phyloP scores from a whole-genome alignment of 1,140 invertebrate genomes.

The Zaprionus vittiger region DNA sequence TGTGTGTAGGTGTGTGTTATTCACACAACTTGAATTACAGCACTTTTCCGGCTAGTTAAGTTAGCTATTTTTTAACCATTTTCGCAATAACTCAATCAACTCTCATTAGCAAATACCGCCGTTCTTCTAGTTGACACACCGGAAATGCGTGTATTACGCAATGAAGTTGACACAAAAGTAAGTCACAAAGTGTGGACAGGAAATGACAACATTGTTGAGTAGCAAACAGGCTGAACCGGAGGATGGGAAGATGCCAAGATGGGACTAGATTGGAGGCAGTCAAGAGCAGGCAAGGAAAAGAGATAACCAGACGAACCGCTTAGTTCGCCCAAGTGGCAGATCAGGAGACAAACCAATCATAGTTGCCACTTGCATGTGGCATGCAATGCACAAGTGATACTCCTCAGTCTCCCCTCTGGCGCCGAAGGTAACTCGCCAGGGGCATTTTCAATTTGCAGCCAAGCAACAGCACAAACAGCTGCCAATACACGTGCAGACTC shows the following conservation, averaged over 20 bases:
- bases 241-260: background rate
- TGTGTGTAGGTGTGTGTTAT: background rate
- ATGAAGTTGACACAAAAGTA: constrained; percentile 20
- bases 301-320: background rate
- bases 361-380: constrained; percentile 28
- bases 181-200: constrained; percentile 29
- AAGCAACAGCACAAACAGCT: background rate
- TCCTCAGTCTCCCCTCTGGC: background rate
- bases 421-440: background rate
- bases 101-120: background rate
- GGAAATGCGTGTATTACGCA: constrained; percentile 38
- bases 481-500: constrained; percentile 12
- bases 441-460: background rate
- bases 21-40: background rate
- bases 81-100: constrained; percentile 3
- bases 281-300: constrained; percentile 7
- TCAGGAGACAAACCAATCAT: constrained; percentile 13
- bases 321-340: background rate
- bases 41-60: constrained; percentile 2
- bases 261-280: constrained; percentile 13
- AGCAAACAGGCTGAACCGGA: constrained; percentile 8
- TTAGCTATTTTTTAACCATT: background rate
- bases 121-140: background rate
- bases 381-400: constrained; percentile 20
- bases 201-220: constrained; percentile 37